Evolutionary conservation across 2,888 invertebrate genomes (phyloP).

Genomic region (Dasysyrphus albostriatus): DNA sequence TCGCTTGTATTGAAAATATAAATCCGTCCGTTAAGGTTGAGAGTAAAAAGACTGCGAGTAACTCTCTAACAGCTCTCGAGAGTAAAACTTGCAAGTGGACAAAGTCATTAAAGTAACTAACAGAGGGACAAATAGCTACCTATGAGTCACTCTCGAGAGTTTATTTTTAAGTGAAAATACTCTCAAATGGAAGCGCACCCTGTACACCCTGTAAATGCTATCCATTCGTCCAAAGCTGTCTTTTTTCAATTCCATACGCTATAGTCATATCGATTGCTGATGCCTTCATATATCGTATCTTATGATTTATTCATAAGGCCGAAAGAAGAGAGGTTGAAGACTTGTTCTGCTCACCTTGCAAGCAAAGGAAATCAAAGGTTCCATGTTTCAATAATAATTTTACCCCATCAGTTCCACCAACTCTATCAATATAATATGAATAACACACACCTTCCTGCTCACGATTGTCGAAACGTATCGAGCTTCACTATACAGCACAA

Average conservation of each 20-base stretch:
- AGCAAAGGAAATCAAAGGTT: conserved; percentile 51
- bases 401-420: conserved; percentile 11
- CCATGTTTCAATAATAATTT: conserved; percentile 32
- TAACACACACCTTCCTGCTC: conserved; percentile 5
- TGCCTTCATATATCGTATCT: conserved; percentile 2
- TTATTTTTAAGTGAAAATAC: too few species aligned
- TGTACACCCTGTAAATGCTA: conserved; percentile 1
- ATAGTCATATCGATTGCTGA: conserved; percentile 41
- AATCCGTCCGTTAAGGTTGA: too few species aligned
- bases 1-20: too few species aligned
- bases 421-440: conserved; percentile 29
- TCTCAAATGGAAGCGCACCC: too few species aligned
- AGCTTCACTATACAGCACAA: background rate
- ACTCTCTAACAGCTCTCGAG: too few species aligned
- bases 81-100: too few species aligned
- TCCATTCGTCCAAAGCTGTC: background rate
- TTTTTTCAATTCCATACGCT: conserved; percentile 22
- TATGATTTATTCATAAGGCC: conserved; percentile 67
- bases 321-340: conserved; percentile 21
- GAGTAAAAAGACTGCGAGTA: too few species aligned
- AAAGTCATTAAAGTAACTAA: too few species aligned
- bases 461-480: conserved; percentile 9
- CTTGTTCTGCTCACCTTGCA: conserved; percentile 29
- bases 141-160: too few species aligned
- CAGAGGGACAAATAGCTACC: too few species aligned